Percentiles rank a stretch among this genome's conserved stretches.
Evolutionary conservation across 2,113 vertebrate species (phyloP).

Genomic region (Gopherus evgoodei): DNA sequence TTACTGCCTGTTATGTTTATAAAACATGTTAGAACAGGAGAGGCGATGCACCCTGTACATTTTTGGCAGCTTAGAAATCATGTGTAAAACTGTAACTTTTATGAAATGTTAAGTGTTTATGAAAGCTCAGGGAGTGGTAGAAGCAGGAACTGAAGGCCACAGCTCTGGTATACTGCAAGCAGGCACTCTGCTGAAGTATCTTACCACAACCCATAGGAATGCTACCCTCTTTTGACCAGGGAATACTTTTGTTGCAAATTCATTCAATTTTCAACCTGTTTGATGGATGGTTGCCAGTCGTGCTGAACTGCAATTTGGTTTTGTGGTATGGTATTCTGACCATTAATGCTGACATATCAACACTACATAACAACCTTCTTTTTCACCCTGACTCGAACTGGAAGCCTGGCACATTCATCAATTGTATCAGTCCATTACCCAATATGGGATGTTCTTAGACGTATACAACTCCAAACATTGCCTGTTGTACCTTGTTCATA

Average conservation of each 20-base stretch:
- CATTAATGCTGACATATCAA: constrained; percentile 46
- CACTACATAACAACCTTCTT: constrained; percentile 64
- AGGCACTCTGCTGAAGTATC: constrained; percentile 3
- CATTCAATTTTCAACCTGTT: constrained; percentile 71
- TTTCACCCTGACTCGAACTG: constrained; percentile 38
- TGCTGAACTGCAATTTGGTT: constrained; percentile 58
- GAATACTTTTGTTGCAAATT: constrained; percentile 69
- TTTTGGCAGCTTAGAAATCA: constrained; percentile 69
- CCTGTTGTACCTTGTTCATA: neutral
- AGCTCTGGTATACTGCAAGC: neutral
- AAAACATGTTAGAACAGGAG: constrained; percentile 63
- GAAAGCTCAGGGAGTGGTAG: constrained; percentile 72
- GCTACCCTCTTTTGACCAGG: constrained; percentile 31
- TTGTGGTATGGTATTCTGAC: constrained; percentile 23
- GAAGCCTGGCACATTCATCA: constrained; percentile 56
- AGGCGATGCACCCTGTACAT: neutral
- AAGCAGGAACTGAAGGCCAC: constrained; percentile 23
- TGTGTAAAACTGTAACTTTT: constrained; percentile 77
- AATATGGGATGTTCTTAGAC: constrained; percentile 29
- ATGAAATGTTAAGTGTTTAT: constrained; percentile 81
- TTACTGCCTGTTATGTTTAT: constrained; percentile 70
- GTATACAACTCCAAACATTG: constrained; percentile 34
- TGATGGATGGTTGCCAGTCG: constrained; percentile 59
- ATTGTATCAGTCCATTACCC: neutral
- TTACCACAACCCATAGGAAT: constrained; percentile 72